Base-by-base conservation (phyloP, 2,888 invertebrate species). In the Drosophila stalkeri region DNA sequence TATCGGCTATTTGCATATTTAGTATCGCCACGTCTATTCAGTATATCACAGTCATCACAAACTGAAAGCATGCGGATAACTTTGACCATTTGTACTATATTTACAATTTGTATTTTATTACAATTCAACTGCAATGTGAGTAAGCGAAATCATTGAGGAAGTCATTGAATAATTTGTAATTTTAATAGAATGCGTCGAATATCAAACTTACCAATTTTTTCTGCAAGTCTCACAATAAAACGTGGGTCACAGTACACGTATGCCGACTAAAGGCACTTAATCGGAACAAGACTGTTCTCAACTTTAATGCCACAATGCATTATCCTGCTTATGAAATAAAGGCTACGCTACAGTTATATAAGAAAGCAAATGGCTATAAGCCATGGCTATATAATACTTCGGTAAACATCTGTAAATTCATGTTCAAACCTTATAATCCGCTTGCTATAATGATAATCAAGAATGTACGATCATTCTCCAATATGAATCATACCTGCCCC, bases 291-390 rank as follows among this genome's bases (percentile, higher is more conserved):
- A 37, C 6, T 20, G 37, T 54, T 1, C 33, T 54, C 18, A 54
- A 54, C 37, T 54, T 54, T 3, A 37, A 54, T 23, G 20, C 20
- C 16, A 54, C 52, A 54, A 9, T 54, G 16, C 23, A 23, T 37
- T 14, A 37, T 37, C 16, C 52, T 9, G 20, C 16, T 14, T 5
- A 2, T 7, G 16, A 37, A 5, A 9, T 37, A 37, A 6, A 0
- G 20, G 1, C 5, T 11, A 37, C 5, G 5, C 5, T 16, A 2
- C 23, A 54, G 52, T 5, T 54, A 16, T 23, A 20, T 16, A 54
- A 54, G 23, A 54, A 37, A 16, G 52, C 37, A 16, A 54, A 16
- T 16, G 37, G 52, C 1, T 54, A 54, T 11, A 35, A 37, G 23
- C 52, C 52, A 2, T 54, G 52, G 52, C 52, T 54, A 1, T 54